Evolutionary conservation across 2,888 invertebrate species (phyloP).

Genomic region (Carterocephalus palaemon): DNA sequence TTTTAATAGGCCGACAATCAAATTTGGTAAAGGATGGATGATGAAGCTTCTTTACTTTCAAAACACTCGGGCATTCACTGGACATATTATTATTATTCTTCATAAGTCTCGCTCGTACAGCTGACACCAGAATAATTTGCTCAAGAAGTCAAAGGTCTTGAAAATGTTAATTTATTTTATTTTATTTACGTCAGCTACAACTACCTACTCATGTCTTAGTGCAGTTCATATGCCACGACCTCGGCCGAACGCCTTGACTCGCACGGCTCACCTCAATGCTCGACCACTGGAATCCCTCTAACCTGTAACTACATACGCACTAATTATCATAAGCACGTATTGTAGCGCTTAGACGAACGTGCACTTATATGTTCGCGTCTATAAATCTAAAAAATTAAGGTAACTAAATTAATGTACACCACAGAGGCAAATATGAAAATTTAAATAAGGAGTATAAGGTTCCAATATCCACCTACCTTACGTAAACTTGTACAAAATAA

Average conservation of each 20-base stretch:
- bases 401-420: no score
- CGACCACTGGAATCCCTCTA: constrained; percentile 16
- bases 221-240: constrained; percentile 5
- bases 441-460: no score
- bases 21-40: no score
- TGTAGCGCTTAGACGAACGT: not conserved
- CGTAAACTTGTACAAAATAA: constrained; percentile 6
- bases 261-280: constrained; percentile 15
- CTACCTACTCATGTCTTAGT: no score
- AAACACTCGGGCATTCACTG: not conserved
- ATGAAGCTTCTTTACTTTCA: no score
- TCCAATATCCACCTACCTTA: no score
- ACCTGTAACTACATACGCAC: constrained; percentile 7
- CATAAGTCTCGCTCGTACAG: not conserved
- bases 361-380: no score
- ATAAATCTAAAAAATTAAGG: no score
- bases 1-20: not conserved
- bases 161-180: constrained; percentile 13
- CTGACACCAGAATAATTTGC: not conserved
- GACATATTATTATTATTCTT: not conserved
- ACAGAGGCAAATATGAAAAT: no score
- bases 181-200: constrained; percentile 6
- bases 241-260: constrained; percentile 9
- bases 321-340: not conserved
- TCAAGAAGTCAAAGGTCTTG: constrained; percentile 3